These are phyloP conservation scores for Gryllus longicercus DNA, from an alignment of 2,888 invertebrate species.

Conservation along the genomic window DNA sequence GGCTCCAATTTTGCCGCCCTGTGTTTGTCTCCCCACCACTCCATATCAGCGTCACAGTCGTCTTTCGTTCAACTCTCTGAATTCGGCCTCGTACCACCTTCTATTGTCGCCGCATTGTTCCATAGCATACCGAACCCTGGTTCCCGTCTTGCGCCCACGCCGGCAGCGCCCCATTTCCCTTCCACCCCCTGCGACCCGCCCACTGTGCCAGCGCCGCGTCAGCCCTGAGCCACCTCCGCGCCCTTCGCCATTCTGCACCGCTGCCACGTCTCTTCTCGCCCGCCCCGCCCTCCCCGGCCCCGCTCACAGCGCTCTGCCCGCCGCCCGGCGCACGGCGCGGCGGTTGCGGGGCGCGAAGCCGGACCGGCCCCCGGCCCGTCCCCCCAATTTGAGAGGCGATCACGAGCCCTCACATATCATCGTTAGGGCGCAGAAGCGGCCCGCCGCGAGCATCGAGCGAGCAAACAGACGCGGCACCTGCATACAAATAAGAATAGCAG, in stretches of 20 bases:
- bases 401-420: slow-evolving; percentile 17
- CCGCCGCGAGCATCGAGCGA: not conserved
- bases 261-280: not conserved
- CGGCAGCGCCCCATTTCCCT: no score
- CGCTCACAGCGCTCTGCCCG: not conserved
- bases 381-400: not conserved
- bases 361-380: not conserved
- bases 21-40: no score
- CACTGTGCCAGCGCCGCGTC: not conserved
- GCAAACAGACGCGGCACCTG: not conserved
- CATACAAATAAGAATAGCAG: not conserved
- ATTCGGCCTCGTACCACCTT: no score
- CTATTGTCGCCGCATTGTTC: no score
- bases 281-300: not conserved
- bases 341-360: not conserved
- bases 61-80: no score
- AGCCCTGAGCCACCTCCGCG: not conserved
- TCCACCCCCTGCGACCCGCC: no score
- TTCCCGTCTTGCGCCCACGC: no score
- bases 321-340: not conserved
- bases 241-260: not conserved
- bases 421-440: not conserved
- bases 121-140: no score
- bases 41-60: no score
- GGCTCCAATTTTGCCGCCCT: no score